Conservation (phyloP, 2,113 vertebrate genomes). For the Takifugu flavidus region DNA sequence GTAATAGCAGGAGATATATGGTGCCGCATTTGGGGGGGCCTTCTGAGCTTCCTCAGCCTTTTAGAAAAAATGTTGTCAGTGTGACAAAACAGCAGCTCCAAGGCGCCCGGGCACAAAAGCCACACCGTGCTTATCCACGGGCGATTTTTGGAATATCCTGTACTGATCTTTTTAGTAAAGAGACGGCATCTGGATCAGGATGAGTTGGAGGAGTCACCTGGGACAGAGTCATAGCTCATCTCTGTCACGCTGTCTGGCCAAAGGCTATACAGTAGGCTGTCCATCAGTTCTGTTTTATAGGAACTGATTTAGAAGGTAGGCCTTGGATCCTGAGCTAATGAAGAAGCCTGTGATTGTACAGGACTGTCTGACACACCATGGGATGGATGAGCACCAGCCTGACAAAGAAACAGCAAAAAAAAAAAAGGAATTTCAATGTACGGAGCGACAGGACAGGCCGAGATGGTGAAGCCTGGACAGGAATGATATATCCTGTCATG, state of each 20-base stretch:
- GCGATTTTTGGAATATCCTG: constrained; percentile 65
- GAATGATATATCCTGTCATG: not conserved
- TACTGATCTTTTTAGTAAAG: constrained; percentile 60
- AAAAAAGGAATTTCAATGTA: not conserved
- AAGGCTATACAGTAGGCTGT: constrained; percentile 38
- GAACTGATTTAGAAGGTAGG: constrained; percentile 58
- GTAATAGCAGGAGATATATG: constrained; percentile 73
- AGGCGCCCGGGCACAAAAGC: constrained; percentile 64
- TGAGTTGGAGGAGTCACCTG: constrained; percentile 44
- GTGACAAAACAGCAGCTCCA: constrained; percentile 72
- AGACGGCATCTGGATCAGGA: constrained; percentile 66
- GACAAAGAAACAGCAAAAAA: not conserved
- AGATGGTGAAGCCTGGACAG: too few species aligned
- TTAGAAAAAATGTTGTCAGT: constrained; percentile 73
- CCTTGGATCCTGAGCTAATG: constrained; percentile 42
- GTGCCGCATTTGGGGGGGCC: constrained; percentile 40
- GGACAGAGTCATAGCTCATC: constrained; percentile 59
- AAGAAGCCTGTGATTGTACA: constrained; percentile 31
- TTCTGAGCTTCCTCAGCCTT: constrained; percentile 68
- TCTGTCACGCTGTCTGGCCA: constrained; percentile 48
- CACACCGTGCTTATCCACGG: constrained; percentile 46
- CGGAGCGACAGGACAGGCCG: not conserved
- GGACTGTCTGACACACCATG: constrained; percentile 29
- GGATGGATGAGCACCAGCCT: not conserved
- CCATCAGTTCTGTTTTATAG: constrained; percentile 63